Percentiles rank a stretch among this genome's conserved stretches.
These are phyloP conservation scores for Sebastes paucispinis DNA, from an alignment of 2,797 vertebrate genomes.

Conservation along the genomic window DNA sequence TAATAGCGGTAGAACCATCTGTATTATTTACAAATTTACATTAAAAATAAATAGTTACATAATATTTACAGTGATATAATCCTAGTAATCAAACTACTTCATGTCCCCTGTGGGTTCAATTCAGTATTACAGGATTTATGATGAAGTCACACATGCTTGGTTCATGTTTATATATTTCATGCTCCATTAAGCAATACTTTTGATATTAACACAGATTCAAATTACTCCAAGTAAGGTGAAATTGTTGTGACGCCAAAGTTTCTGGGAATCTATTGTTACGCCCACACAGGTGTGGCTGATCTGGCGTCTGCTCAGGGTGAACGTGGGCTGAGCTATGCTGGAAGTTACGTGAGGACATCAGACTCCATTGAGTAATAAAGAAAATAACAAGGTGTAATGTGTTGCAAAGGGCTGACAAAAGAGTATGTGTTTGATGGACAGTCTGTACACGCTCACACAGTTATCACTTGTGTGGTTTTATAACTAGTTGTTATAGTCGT, in stretches of 20 bases:
- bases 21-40: constrained; percentile 72
- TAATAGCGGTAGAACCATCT: constrained; percentile 43
- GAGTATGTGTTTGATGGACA: background rate
- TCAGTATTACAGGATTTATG: background rate
- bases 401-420: background rate
- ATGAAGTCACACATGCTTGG: background rate
- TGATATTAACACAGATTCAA: background rate
- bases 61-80: constrained; percentile 55
- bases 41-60: constrained; percentile 57
- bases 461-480: background rate
- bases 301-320: background rate
- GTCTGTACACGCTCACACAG: background rate
- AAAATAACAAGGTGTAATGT: background rate
- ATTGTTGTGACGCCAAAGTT: background rate
- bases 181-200: background rate
- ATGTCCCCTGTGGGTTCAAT: background rate
- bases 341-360: background rate
- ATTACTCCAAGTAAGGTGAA: background rate
- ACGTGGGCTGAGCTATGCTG: background rate
- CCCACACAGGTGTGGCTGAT: background rate
- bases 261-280: background rate
- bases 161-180: background rate
- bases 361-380: background rate
- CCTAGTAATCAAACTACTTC: constrained; percentile 1
- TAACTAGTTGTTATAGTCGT: background rate